Evolutionary conservation across 2,797 vertebrate genomes (phyloP).

Genomic region (Molossus molossus): DNA sequence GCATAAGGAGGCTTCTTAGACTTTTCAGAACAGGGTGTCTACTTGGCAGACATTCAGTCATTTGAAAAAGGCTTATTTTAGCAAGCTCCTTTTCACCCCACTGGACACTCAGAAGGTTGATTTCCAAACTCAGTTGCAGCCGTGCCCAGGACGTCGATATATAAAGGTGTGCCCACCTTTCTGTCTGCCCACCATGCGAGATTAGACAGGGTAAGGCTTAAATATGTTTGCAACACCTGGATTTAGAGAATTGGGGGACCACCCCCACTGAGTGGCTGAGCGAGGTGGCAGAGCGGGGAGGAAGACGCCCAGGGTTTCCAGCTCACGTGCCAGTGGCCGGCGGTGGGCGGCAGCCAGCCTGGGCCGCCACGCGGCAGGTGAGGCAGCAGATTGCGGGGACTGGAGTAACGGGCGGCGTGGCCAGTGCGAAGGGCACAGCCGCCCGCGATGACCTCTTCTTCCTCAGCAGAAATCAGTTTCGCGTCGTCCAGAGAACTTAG

Average conservation of each 20-base stretch:
- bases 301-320: accelerated
- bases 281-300: neutral
- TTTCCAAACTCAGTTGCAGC: conserved; percentile 24
- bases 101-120: neutral
- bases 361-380: accelerated
- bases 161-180: neutral
- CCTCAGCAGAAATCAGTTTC: neutral
- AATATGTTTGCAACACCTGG: neutral
- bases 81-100: conserved; percentile 26
- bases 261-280: neutral
- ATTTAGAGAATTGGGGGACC: neutral
- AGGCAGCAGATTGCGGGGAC: accelerated
- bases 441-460: accelerated
- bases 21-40: conserved; percentile 37
- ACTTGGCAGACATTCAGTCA: conserved; percentile 51
- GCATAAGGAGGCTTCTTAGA: neutral
- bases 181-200: neutral
- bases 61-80: neutral
- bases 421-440: no score
- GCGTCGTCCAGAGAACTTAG: neutral
- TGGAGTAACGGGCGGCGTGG: accelerated
- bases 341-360: accelerated
- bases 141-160: neutral
- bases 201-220: neutral
- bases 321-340: no score